Evolutionary conservation across 2,113 vertebrate genomes (phyloP), one percentile per base, ranked within the genome.

Genomic region (Jaculus jaculus): DNA sequence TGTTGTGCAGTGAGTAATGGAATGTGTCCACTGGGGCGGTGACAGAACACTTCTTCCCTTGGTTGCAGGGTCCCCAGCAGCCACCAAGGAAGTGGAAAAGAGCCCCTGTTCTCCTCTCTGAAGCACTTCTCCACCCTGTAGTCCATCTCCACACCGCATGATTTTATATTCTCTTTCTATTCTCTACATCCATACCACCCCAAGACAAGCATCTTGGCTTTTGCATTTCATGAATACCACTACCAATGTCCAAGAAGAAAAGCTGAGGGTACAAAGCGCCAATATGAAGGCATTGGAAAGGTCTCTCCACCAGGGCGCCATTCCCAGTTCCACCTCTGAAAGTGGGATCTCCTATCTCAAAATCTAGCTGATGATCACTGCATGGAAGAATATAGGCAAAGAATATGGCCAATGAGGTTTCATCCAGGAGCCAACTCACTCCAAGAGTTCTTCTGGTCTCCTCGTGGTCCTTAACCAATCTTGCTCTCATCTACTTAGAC

Each of bases 231-330:
- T 30, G 28, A 2, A 7, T 63, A 32, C 39, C 26, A 23, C 13
- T 9, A 74, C 28, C 69, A 51, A 2, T 23, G 26, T 30, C 7
- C 47, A 58, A 15, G 32, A 37, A 34, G 23, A 74, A 65, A 72
- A 47, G 32, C 21, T 23, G 24, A 7, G 3, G 16, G 23, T 0
- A 0, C 16, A 0, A 20, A 63, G 86, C 37, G 39, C 51, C 34
- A 17, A 42, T 3, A 39, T 5, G 32, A 72, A 13, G 9, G 0
- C 10, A 1, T 2, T 23, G 13, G 8, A 42, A 1, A 12, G 66
- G 10, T 24, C n/a, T 77, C 34, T 11, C 37, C 21, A 3, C 81
- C 21, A 23, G 23, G 7, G 17, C 63, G n/a, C 13, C 2, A 0
- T 24, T 77, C 51, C 77, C 34, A 47, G 16, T 2, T 7, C 61